Evolutionary conservation across 1,140 invertebrate genomes (phyloP).

Genomic region (Eurosta solidaginis): DNA sequence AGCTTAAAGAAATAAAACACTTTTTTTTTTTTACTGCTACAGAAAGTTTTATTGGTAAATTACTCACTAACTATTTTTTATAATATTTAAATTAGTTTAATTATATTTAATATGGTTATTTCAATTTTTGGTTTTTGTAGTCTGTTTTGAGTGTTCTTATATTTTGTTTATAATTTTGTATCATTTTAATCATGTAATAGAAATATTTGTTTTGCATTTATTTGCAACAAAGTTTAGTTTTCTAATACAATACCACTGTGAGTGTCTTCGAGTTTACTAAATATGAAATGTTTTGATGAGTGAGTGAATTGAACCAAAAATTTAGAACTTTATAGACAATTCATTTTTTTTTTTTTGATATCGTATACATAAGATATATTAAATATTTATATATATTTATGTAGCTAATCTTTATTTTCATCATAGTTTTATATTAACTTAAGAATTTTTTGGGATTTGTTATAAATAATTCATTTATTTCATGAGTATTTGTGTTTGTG

Average conservation of each 20-base stretch:
- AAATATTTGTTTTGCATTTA: background rate
- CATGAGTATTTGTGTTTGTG: background rate
- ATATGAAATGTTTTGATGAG: background rate
- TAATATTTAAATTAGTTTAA: constrained; percentile 26
- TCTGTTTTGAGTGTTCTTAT: background rate
- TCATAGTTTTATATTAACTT: background rate
- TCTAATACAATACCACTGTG: background rate
- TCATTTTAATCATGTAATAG: background rate
- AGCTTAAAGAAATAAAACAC: background rate
- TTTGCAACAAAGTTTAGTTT: background rate
- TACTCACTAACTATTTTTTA: constrained; percentile 19
- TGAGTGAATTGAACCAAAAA: background rate
- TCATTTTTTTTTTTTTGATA: too few relatives aligned
- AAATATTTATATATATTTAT: background rate
- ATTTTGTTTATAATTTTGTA: background rate
- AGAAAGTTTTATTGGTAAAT: constrained; percentile 31
- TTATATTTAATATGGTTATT: background rate
- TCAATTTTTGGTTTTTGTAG: background rate
- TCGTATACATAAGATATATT: background rate
- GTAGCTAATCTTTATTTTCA: background rate
- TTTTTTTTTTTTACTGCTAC: background rate
- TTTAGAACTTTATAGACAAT: constrained; percentile 21
- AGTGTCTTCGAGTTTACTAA: background rate
- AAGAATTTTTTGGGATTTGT: background rate
- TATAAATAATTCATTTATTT: too few relatives aligned